A percentile compares a stretch with the other conserved stretches of the same genome.
These are phyloP conservation scores for Drosophila aff. DNA, from an alignment of 1,140 invertebrate species.

Conservation along the genomic window DNA sequence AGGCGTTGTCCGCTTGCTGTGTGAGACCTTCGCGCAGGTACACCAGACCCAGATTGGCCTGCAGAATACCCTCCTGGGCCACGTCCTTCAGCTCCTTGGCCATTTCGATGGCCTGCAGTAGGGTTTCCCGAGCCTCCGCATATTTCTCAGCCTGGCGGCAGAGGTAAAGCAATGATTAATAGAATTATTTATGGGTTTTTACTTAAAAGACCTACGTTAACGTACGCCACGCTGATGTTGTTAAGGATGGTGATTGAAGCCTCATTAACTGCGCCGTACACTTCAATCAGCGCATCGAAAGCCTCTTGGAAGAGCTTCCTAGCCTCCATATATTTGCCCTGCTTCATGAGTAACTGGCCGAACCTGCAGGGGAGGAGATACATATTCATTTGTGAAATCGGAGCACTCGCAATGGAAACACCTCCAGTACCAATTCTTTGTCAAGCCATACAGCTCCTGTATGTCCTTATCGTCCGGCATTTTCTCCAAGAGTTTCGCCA, in stretches of 20 bases:
- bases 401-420: constrained; percentile 33
- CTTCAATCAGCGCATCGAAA: constrained; percentile 88
- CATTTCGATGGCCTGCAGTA: constrained; percentile 90
- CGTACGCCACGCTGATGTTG: constrained; percentile 93
- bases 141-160: constrained; percentile 88
- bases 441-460: constrained; percentile 86
- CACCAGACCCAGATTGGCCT: constrained; percentile 93
- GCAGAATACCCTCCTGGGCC: constrained; percentile 89
- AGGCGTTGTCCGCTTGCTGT: constrained; percentile 89
- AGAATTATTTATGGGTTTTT: too few relatives aligned
- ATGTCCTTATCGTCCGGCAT: constrained; percentile 71
- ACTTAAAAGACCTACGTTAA: constrained; percentile 63
- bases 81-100: constrained; percentile 88
- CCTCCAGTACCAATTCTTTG: constrained; percentile 89
- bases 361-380: constrained; percentile 89
- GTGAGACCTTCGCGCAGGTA: constrained; percentile 90
- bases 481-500: constrained; percentile 85
- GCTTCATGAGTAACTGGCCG: constrained; percentile 90
- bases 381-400: neutral
- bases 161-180: neutral
- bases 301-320: constrained; percentile 89
- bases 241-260: constrained; percentile 93
- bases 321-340: constrained; percentile 88
- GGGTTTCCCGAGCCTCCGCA: constrained; percentile 89
- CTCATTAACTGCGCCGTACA: constrained; percentile 89